These are phyloP conservation scores for Gymnosoma rotundatum DNA, from an alignment of 2,888 invertebrate species.

Conservation along the genomic window DNA sequence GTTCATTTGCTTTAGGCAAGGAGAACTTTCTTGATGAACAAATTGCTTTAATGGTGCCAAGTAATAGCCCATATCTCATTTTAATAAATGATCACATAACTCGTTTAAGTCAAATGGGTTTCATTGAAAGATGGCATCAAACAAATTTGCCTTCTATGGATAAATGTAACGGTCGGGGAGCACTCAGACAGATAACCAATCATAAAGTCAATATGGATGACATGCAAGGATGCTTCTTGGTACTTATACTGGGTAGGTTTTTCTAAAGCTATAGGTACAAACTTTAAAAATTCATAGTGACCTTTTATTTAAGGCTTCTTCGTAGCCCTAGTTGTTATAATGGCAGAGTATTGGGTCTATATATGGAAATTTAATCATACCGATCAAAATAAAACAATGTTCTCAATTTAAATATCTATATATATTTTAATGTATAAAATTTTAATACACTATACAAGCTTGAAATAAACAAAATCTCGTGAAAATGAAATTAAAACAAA, in stretches of 20 bases:
- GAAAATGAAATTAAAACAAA: too few relatives aligned
- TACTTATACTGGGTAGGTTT: conserved; percentile 88
- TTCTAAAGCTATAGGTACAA: background rate
- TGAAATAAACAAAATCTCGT: too few relatives aligned
- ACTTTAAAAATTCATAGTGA: background rate
- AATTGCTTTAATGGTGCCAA: conserved; percentile 89
- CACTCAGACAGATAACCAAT: conserved; percentile 88
- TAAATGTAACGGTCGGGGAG: conserved; percentile 88
- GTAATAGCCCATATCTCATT: conserved; percentile 89
- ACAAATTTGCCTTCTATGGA: conserved; percentile 90
- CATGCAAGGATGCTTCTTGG: conserved; percentile 96
- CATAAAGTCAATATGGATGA: conserved; percentile 94
- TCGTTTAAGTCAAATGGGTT: conserved; percentile 91
- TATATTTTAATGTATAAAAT: too few relatives aligned
- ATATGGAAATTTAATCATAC: conserved; percentile 25
- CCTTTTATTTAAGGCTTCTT: conserved; percentile 73
- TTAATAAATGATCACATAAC: conserved; percentile 90
- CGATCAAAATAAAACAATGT: conserved; percentile 21
- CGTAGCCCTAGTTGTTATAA: conserved; percentile 73
- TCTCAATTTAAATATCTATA: conserved; percentile 20
- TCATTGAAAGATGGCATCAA: conserved; percentile 91
- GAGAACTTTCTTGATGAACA: conserved; percentile 92
- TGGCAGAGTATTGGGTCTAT: conserved; percentile 75
- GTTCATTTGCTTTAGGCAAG: conserved; percentile 88
- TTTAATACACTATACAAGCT: too few relatives aligned